A percentile compares a stretch with the other conserved stretches of the same genome.
These are phyloP conservation scores for Hirtodrosophila cameraria DNA, from an alignment of 2,888 invertebrate species.

Conservation along the genomic window DNA sequence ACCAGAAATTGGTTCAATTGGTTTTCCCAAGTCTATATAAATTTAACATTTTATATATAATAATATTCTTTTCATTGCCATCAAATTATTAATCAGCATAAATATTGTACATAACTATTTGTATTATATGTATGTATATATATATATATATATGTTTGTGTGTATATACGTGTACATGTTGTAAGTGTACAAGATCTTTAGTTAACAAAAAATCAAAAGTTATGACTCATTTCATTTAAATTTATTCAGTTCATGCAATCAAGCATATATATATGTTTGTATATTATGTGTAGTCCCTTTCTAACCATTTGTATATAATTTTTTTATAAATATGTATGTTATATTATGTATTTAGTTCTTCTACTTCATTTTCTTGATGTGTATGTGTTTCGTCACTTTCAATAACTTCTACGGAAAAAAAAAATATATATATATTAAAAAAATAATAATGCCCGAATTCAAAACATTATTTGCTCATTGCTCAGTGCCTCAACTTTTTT, in stretches of 20 bases:
- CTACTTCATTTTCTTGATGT: conserved; percentile 39
- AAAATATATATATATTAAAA: too few species aligned
- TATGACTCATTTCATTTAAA: conserved; percentile 65
- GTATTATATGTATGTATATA: conserved; percentile 14
- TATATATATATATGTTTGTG: conserved; percentile 10
- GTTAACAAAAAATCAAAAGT: conserved; percentile 58
- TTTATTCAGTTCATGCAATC: conserved; percentile 75
- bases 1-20: conserved; percentile 68
- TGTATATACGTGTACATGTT: conserved; percentile 14
- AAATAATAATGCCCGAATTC: conserved; percentile 28
- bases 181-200: conserved; percentile 53
- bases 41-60: conserved; percentile 30
- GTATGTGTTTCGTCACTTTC: conserved; percentile 57
- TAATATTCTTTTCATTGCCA: conserved; percentile 30
- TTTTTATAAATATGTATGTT: conserved; percentile 54
- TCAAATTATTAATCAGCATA: conserved; percentile 6
- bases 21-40: conserved; percentile 42
- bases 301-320: conserved; percentile 39
- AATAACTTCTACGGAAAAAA: conserved; percentile 38
- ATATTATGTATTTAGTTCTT: conserved; percentile 31
- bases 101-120: conserved; percentile 37
- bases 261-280: conserved; percentile 56
- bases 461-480: conserved; percentile 27
- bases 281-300: conserved; percentile 45
- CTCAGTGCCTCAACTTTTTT: conserved; percentile 34